Evolutionary conservation across 1,140 invertebrate genomes (phyloP).

Genomic region (Pinna nobilis): DNA sequence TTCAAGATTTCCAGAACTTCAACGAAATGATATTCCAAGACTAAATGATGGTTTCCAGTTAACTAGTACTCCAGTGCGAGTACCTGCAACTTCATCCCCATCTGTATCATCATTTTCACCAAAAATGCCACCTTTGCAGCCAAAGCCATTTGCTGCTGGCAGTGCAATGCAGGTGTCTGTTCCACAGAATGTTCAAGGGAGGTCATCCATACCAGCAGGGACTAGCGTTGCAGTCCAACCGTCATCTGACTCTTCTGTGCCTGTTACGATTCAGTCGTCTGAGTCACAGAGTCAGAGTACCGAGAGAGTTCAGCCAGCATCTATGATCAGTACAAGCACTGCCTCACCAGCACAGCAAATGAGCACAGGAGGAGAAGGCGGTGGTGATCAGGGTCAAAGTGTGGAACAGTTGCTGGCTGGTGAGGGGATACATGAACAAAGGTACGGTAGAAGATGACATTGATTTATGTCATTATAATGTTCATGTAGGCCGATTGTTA

Average conservation of each 20-base stretch:
- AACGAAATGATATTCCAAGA: background rate
- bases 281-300: background rate
- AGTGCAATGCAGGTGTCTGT: constrained; percentile 23
- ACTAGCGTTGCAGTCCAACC: constrained; percentile 16
- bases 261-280: too few relatives aligned
- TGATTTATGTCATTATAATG: too few relatives aligned
- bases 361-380: too few relatives aligned
- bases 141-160: constrained; percentile 28
- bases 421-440: background rate
- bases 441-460: too few relatives aligned
- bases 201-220: constrained; percentile 1
- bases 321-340: constrained; percentile 6
- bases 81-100: constrained; percentile 1
- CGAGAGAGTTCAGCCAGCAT: constrained; percentile 11
- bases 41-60: background rate
- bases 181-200: background rate
- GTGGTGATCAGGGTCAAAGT: too few relatives aligned
- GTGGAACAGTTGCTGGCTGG: constrained; percentile 19
- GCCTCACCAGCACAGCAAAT: constrained; percentile 1
- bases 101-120: constrained; percentile 10
- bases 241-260: background rate
- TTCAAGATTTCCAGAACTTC: constrained; percentile 5
- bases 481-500: too few relatives aligned
- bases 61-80: background rate
- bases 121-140: constrained; percentile 18